A percentile compares a stretch with the other conserved stretches of the same genome.
Evolutionary conservation across 2,888 invertebrate genomes (phyloP).

Genomic region (Epistrophella euchroma): DNA sequence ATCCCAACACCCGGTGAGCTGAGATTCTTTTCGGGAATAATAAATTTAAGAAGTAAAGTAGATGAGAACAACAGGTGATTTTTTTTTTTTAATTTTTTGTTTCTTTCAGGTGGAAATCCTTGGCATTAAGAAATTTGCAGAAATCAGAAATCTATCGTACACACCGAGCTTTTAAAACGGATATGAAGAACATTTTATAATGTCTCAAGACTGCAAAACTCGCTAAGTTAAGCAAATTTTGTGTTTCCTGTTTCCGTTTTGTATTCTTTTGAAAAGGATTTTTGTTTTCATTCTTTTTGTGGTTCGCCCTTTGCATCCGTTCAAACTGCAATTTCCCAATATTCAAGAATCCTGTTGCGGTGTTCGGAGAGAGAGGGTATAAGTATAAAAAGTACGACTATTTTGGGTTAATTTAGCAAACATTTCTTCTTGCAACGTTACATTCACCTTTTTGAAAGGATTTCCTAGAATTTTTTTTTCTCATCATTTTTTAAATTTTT

Average conservation of each 20-base stretch:
- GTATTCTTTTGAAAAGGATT: slow-evolving; percentile 41
- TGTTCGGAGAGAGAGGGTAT: background rate
- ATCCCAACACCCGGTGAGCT: slow-evolving; percentile 59
- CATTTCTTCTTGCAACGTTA: slow-evolving; percentile 51
- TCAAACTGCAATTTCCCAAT: slow-evolving; percentile 66
- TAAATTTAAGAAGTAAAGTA: slow-evolving; percentile 42
- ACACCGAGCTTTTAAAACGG: slow-evolving; percentile 35
- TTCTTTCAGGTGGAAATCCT: slow-evolving; percentile 22
- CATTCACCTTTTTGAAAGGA: slow-evolving; percentile 64
- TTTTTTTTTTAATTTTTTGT: background rate
- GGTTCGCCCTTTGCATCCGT: slow-evolving; percentile 34
- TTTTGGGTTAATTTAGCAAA: slow-evolving; percentile 74
- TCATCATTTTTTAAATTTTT: background rate
- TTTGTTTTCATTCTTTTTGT: background rate
- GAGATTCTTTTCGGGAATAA: slow-evolving; percentile 66
- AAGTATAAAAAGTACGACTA: slow-evolving; percentile 38
- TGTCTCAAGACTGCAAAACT: slow-evolving; percentile 53
- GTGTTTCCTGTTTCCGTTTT: slow-evolving; percentile 70
- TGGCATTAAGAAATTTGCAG: slow-evolving; percentile 31
- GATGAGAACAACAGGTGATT: background rate
- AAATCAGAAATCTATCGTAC: slow-evolving; percentile 51
- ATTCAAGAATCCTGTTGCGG: slow-evolving; percentile 43
- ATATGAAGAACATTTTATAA: slow-evolving; percentile 48
- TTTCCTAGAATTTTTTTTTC: slow-evolving; percentile 22
- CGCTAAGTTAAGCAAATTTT: slow-evolving; percentile 67